Conservation (phyloP, 2,888 invertebrate species). For the Protophormia terraenovae region DNA sequence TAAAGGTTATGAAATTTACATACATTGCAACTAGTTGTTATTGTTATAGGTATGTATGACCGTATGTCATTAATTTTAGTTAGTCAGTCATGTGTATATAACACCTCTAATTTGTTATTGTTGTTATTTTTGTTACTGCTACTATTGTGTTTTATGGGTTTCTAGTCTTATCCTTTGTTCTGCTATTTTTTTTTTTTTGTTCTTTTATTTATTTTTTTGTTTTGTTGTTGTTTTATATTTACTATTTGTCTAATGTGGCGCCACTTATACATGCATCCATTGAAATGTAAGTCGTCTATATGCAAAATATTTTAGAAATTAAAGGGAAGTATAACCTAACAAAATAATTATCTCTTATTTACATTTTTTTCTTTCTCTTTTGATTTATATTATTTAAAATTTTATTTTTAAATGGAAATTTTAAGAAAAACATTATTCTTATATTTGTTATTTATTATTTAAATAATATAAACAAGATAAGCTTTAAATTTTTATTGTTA, state of each 20-base stretch:
- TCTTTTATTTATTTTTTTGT: slow-evolving; percentile 7
- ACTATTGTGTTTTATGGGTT: background rate
- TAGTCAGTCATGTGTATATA: slow-evolving; percentile 51
- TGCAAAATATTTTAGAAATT: background rate
- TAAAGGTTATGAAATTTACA: slow-evolving; percentile 1
- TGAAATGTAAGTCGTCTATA: background rate
- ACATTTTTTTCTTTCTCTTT: background rate
- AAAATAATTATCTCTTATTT: background rate
- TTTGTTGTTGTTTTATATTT: too few species aligned
- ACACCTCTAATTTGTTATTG: slow-evolving; percentile 34
- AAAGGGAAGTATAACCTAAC: slow-evolving; percentile 37
- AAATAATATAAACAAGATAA: slow-evolving; percentile 20
- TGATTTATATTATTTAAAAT: background rate
- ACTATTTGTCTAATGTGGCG: slow-evolving; percentile 58
- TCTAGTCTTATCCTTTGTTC: slow-evolving; percentile 47
- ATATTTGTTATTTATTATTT: slow-evolving; percentile 1
- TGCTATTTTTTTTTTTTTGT: slow-evolving; percentile 20
- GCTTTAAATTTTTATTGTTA: background rate
- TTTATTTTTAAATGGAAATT: slow-evolving; percentile 35
- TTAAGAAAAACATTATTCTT: background rate
- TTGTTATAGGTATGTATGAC: background rate
- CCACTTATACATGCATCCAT: slow-evolving; percentile 7
- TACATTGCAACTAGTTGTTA: background rate
- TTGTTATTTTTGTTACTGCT: background rate
- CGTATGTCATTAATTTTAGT: too few species aligned